Base-by-base conservation (phyloP, 2,888 invertebrate species). In the Microchrysa polita region DNA sequence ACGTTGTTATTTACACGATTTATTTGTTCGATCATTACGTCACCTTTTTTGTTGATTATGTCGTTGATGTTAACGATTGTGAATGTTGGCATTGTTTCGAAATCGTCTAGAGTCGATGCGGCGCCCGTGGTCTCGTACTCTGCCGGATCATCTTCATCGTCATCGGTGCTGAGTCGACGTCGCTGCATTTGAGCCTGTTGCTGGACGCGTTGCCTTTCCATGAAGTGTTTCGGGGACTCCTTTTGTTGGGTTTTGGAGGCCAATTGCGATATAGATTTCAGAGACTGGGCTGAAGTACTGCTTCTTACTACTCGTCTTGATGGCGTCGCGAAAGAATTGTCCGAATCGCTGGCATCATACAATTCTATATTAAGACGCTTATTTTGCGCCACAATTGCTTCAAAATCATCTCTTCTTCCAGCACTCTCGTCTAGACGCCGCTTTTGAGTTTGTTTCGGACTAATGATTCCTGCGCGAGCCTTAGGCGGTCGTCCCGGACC, bases 31-130 rank as follows among this genome's bases (percentile, higher is more conserved):
- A 75, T 74, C 63, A 76, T 27, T 16, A 74, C 76, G 23, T 76
- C 73, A 18, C 75, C 67, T 52, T 81, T 81, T 75, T 84, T 84
- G 72, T 84, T 84, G 2, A 84, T 84, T 71, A 84, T 84, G 74
- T 84, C 84, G 75, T 83, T 81, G 10, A 84, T 84, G 73, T 84
- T 84, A 7, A 84, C 84, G 67, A 84, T 84, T 23, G 84, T 84
- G 72, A 84, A 84, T 9, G 84, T 84, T n/a, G 83, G 84, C 81
- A 82, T 83, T 14, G 79, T 80, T 73, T 81, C 81, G 48, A 80
- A 80, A 67, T 83, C 83, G 67, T 83, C 83, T 12, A 77, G 76
- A 0, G 80, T 79, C 0, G 79, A 77, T 7, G 67, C 52, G n/a
- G 23, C 72, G n/a, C 60, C 72, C 4, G 72, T 72, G 12, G 60